Evolutionary conservation across 2,888 invertebrate species (phyloP).

Genomic region (Cancer borealis): DNA sequence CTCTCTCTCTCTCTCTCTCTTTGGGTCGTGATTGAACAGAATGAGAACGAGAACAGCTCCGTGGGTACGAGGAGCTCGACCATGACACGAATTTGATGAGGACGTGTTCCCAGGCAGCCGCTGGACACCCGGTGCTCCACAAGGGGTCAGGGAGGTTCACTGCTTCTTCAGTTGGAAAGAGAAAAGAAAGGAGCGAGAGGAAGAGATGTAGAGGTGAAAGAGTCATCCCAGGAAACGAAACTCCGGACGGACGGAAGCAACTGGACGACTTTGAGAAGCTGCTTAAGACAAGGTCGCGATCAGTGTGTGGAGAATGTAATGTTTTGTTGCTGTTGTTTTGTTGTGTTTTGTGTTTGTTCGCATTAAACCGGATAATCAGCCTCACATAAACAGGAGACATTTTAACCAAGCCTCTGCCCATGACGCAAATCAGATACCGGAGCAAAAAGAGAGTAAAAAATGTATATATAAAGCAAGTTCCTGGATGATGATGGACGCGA

Average conservation of each 20-base stretch:
- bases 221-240: neutral
- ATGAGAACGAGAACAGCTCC: constrained; percentile 42
- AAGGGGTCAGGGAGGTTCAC: neutral
- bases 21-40: constrained; percentile 47
- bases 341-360: neutral
- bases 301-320: neutral
- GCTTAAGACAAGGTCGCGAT: neutral
- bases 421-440: neutral
- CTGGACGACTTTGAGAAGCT: neutral
- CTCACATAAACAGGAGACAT: neutral
- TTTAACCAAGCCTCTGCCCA: neutral
- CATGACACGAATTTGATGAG: constrained; percentile 51
- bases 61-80: constrained; percentile 35
- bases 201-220: neutral
- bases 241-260: neutral
- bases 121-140: neutral
- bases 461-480: neutral
- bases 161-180: neutral
- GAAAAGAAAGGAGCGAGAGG: neutral
- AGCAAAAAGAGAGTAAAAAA: neutral
- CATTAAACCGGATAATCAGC: neutral
- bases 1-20: constrained; percentile 11
- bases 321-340: neutral
- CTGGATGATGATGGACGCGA: neutral
- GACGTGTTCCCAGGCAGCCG: constrained; percentile 12